Conservation (phyloP, 2,797 vertebrate genomes). For the Danionella dracula region DNA sequence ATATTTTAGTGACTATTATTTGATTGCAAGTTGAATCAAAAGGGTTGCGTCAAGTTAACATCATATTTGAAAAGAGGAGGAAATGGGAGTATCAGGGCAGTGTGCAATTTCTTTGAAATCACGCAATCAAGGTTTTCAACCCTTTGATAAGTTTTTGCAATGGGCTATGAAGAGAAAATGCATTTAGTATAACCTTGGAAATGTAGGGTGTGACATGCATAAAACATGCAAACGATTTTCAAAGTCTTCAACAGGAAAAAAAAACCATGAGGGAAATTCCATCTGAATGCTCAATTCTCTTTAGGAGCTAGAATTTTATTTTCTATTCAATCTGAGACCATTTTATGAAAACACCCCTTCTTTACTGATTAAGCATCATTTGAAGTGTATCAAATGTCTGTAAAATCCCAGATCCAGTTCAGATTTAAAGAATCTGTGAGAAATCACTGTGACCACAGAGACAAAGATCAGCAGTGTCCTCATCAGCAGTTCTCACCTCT, state of each 20-base stretch:
- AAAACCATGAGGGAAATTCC: not conserved
- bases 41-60: not conserved
- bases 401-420: conserved; percentile 34
- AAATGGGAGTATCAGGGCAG: not conserved
- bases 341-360: not conserved
- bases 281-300: not conserved
- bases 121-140: not conserved
- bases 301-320: not conserved
- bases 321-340: not conserved
- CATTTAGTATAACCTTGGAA: conserved; percentile 47
- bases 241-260: no score
- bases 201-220: no score
- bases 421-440: not conserved
- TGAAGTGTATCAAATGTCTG: no score
- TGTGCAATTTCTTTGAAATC: conserved; percentile 5
- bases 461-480: not conserved
- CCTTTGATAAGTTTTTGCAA: conserved; percentile 26
- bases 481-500: not conserved
- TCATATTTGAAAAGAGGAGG: not conserved
- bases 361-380: no score
- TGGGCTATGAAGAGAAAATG: conserved; percentile 52
- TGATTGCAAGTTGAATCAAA: no score
- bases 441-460: conserved; percentile 40
- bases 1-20: no score
- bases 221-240: not conserved